Conservation (phyloP, 2,888 invertebrate genomes). For the Embidobia sp. region DNA sequence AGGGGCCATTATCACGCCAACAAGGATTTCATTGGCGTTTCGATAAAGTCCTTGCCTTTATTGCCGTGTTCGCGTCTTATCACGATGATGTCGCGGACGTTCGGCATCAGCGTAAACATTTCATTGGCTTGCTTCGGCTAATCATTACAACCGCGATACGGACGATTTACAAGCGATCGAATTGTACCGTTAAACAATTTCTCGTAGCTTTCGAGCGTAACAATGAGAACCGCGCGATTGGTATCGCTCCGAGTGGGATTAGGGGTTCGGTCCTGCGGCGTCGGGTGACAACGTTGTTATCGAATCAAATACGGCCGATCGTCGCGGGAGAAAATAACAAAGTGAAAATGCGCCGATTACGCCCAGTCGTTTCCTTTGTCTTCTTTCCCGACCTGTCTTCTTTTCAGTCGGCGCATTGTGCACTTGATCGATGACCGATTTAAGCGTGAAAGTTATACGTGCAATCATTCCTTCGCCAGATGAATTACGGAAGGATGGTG, state of each 20-base stretch:
- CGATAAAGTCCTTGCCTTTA: conserved; percentile 61
- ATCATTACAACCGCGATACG: conserved; percentile 64
- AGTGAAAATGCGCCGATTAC: conserved; percentile 52
- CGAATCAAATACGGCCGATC: conserved; percentile 20
- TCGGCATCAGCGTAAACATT: conserved; percentile 59
- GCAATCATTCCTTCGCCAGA: conserved; percentile 55
- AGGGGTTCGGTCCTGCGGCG: conserved; percentile 8
- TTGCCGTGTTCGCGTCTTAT: conserved; percentile 54
- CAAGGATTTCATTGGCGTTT: conserved; percentile 44
- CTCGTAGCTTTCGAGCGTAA: conserved; percentile 58
- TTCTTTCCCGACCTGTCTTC: conserved; percentile 9
- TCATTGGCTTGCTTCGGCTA: conserved; percentile 58
- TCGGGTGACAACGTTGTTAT: conserved; percentile 47
- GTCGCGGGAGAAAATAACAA: conserved; percentile 45
- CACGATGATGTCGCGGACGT: conserved; percentile 58
- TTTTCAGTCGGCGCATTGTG: conserved; percentile 31
- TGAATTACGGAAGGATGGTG: conserved; percentile 57
- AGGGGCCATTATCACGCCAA: conserved; percentile 37
- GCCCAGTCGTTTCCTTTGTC: conserved; percentile 15
- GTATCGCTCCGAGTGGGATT: conserved; percentile 40
- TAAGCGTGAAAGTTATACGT: conserved; percentile 63
- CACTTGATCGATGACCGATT: conserved; percentile 66
- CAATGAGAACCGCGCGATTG: conserved; percentile 54
- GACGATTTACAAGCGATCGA: conserved; percentile 63
- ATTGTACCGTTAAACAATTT: conserved; percentile 64